Conservation (phyloP, 2,888 invertebrate species). For the Adineta ricciae region DNA sequence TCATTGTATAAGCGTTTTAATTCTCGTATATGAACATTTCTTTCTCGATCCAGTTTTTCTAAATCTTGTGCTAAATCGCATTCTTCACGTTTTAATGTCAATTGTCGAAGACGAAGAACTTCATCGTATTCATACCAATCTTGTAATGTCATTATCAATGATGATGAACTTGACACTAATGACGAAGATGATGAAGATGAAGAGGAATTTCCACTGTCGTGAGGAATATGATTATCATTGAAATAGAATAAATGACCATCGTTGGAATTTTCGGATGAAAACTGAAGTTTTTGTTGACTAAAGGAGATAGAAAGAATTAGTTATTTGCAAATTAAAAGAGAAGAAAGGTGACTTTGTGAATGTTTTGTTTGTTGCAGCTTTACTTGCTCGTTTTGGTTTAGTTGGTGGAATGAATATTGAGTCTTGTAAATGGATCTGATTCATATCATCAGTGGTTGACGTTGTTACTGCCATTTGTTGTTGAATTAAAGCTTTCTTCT, state of each 20-base stretch:
- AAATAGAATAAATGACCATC: not conserved
- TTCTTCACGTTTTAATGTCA: conserved; percentile 94
- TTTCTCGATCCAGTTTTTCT: conserved; percentile 92
- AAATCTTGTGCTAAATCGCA: conserved; percentile 92
- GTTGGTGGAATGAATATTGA: not conserved
- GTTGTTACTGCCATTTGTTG: not conserved
- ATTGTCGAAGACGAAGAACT: conserved; percentile 90
- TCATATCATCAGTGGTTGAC: not conserved
- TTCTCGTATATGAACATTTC: conserved; percentile 94
- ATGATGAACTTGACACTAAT: not conserved
- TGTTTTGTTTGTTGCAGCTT: not conserved
- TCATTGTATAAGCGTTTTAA: conserved; percentile 97
- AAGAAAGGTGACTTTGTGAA: not conserved
- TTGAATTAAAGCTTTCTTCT: conserved; percentile 18
- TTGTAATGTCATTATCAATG: not conserved
- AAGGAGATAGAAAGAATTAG: not conserved
- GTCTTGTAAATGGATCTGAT: not conserved
- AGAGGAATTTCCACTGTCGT: not conserved
- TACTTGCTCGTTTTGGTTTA: not conserved
- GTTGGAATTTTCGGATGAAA: conserved; percentile 1
- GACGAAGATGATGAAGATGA: conserved; percentile 6
- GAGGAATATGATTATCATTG: not conserved
- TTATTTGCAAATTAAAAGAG: not conserved
- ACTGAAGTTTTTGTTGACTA: not conserved
- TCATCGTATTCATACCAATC: conserved; percentile 99